Evolutionary conservation across 2,888 invertebrate genomes (phyloP), one percentile per base, ranked within the genome.

Genomic region (Mythimna ferrago): DNA sequence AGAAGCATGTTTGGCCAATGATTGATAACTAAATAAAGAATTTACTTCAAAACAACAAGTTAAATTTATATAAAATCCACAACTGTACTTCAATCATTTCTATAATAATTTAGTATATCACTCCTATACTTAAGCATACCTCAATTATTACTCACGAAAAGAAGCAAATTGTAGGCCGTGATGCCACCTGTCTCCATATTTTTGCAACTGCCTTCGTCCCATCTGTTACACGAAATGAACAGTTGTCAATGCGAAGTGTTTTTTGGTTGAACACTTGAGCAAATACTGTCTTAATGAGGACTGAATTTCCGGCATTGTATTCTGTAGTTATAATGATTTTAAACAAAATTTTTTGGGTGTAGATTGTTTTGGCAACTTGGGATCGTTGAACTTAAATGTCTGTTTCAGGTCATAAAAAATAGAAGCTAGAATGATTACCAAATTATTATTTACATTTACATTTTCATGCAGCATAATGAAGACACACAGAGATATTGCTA

Each of bases 161-260:
- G 76, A 63, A 74, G 61, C 56, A 85, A 87, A 81, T 86, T 87
- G 79, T 86, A 77, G 86, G 86, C 86, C 78, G 80, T 53, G 53
- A 38, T 21, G 38, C 80, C 89, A 89, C 82, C 89, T 89, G 89
- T 82, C 81, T 73, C 76, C 68, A 77, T 74, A 86, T 86, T 85
- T 82, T 80, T 76, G 80, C 85, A 85, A 85, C 82, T 69, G 77
- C 54, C 66, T 74, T 64, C 64, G 64, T 64, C 56, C 83, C 88
- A 89, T 89, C 82, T 89, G 89, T 84, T 80, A 51, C 80, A 80
- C 78, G 82, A 86, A 82, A 79, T 76, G 65, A 73, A 69, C 85
- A 86, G 76, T 83, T 82, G 86, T 84, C 78, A 82, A 73, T 81
- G 73, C 61, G 64, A 71, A 53, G 71, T 78, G 64, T 81, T 80